A percentile compares a stretch with the other conserved stretches of the same genome.
phyloP scores from a whole-genome alignment of 30 jellyfish, hydroid and myxozoan genomes.

The Hydra vulgaris region DNA sequence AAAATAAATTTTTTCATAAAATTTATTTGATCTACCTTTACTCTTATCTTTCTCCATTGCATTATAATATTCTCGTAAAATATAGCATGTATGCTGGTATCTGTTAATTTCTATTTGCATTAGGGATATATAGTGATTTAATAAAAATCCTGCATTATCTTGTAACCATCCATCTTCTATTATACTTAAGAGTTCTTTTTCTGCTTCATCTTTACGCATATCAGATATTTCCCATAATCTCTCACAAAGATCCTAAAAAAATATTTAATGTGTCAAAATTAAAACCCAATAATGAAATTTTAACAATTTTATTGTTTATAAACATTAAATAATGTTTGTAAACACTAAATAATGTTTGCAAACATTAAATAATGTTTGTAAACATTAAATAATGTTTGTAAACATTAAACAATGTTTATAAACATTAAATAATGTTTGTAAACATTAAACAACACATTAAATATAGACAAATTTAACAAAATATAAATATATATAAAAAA shows the following conservation, averaged over 20 bases:
- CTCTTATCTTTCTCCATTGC: conserved; percentile 84
- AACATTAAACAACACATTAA: too few species aligned
- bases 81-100: conserved; percentile 64
- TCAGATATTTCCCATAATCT: conserved; percentile 95
- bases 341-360: too few species aligned
- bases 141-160: conserved; percentile 69
- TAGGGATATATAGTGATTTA: conserved; percentile 65
- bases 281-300: too few species aligned
- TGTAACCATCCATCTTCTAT: conserved; percentile 93
- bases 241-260: conserved; percentile 67
- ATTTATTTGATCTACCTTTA: conserved; percentile 26
- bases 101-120: conserved; percentile 75
- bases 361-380: too few species aligned
- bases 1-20: too few species aligned
- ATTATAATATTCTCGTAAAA: conserved; percentile 64
- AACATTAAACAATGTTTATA: too few species aligned
- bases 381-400: too few species aligned
- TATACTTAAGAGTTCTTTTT: conserved; percentile 51
- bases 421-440: too few species aligned
- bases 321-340: background rate
- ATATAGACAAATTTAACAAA: too few species aligned
- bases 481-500: too few species aligned
- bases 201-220: conserved; percentile 87
- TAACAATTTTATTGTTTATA: background rate
- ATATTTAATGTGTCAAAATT: background rate